Base-by-base conservation (phyloP, 2,888 invertebrate species). In the Panopea generosa region DNA sequence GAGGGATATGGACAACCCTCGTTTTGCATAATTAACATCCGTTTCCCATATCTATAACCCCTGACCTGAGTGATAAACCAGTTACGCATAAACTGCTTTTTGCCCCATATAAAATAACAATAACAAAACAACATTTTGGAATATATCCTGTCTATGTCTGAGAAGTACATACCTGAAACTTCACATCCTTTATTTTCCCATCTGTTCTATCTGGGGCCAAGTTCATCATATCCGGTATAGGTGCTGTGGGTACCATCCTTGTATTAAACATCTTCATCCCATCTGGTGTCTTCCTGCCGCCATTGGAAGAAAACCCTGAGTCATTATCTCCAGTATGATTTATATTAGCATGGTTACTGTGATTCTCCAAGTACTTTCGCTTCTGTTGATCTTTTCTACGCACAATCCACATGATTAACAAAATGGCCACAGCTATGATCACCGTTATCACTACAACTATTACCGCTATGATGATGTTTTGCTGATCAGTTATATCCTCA, bases 371-470 rank as follows among this genome's bases (percentile, higher is more conserved):
- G 73, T 82, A 72, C 61, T 84, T 76, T 43, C 79, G 68, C 26
- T 84, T 84, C 56, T 77, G 70, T 18, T 79, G 45, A 63, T 90
- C 89, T 26, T 82, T 74, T 43, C 85, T 68, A 57, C 85, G 62
- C n/a, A 89, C 82, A 18, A 87, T 65, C 67, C 85, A 85, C 20
- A 90, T 86, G 45, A 86, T 84, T 55, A 86, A 73, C 2, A 87
- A 71, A 22, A 89, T 89, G 49, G 84, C 83, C 40, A 84, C 84
- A 14, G 88, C 87, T 53, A 89, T 83, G 29, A 88, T 77, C 47
- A 86, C 74, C 2, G 88, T 88, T 52, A 86, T 82, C 33, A 85
- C 80, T 52, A 88, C 78, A 45, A 90, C 87, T 16, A 86, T 83
- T 3, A 88, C 84, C 33, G 87, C 87, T 57, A 88, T 87, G 14